phyloP scores from a whole-genome alignment of 2,888 invertebrate species.

The Chymomyza caudatula region DNA sequence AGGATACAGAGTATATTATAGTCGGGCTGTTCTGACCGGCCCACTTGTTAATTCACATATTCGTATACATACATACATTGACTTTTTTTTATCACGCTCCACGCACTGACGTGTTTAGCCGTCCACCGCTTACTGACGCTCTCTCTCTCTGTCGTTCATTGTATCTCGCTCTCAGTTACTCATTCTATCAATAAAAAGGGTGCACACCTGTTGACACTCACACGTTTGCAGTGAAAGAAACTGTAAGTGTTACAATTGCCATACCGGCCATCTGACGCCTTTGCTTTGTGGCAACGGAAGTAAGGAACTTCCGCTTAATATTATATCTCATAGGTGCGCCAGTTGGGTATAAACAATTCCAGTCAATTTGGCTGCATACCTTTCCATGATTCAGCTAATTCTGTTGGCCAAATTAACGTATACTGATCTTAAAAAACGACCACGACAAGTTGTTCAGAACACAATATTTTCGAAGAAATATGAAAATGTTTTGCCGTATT shows the following conservation, averaged over 20 bases:
- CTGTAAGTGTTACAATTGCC: not conserved
- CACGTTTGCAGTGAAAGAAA: not conserved
- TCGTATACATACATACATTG: not conserved
- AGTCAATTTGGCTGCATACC: not conserved
- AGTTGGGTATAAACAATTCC: not conserved
- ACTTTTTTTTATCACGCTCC: not conserved
- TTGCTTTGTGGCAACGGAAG: conserved; percentile 33
- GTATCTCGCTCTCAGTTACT: not conserved
- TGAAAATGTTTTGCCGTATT: not conserved
- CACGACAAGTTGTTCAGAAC: not conserved
- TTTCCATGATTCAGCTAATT: not conserved
- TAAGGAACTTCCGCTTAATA: conserved; percentile 46
- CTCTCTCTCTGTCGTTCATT: not conserved
- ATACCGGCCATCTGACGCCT: not conserved
- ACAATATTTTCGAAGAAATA: no score
- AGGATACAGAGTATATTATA: no score
- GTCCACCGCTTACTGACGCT: no score
- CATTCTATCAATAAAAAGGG: not conserved
- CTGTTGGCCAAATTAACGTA: not conserved
- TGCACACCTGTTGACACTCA: conserved; percentile 44
- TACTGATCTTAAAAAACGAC: no score
- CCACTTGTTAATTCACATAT: not conserved
- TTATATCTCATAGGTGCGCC: not conserved
- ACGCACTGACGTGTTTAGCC: not conserved
- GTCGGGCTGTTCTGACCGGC: not conserved